Conservation (phyloP, 2,888 invertebrate species). For the Ennomos fuscantarius region DNA sequence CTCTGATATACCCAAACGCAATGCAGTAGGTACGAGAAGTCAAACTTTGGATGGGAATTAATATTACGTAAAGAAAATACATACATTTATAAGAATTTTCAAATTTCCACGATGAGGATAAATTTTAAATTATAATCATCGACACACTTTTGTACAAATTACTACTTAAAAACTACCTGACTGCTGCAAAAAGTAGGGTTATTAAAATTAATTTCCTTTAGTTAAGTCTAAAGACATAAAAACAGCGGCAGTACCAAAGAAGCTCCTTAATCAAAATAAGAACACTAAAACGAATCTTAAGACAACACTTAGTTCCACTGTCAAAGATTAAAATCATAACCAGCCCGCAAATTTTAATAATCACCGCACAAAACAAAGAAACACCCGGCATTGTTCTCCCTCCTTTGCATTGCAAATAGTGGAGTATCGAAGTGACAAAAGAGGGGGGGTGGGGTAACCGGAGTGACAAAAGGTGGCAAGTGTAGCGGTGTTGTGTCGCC, state of each 20-base stretch:
- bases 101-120: no score
- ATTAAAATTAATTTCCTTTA: no score
- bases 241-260: not conserved
- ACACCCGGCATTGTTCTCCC: conserved; percentile 29
- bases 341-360: conserved; percentile 36
- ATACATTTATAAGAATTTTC: no score
- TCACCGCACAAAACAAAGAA: conserved; percentile 37
- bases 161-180: no score
- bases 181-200: no score
- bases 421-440: conserved; percentile 25
- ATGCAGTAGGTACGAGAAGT: no score
- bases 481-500: conserved; percentile 23
- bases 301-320: conserved; percentile 18
- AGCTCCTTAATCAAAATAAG: not conserved
- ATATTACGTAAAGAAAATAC: no score
- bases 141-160: no score
- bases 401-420: conserved; percentile 39
- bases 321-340: conserved; percentile 33
- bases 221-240: not conserved
- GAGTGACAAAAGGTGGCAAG: conserved; percentile 32
- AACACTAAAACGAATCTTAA: not conserved
- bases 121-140: no score
- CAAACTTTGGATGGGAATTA: no score
- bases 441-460: conserved; percentile 2
- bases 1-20: no score